These are phyloP conservation scores for Drosophila lacicola DNA, from an alignment of 2,888 invertebrate species.

Conservation along the genomic window DNA sequence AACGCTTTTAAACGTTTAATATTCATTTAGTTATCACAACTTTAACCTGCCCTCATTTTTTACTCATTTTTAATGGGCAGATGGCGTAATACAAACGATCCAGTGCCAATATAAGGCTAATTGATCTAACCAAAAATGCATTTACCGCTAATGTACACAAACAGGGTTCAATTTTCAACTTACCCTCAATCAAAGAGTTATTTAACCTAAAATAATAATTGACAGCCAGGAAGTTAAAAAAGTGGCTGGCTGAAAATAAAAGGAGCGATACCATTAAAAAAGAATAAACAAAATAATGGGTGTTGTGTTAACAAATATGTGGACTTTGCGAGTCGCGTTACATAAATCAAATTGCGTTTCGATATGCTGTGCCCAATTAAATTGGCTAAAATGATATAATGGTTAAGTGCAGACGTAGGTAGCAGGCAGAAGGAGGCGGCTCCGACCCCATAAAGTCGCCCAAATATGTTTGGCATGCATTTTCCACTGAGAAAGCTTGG, in stretches of 20 bases:
- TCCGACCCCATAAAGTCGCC: too few relatives aligned
- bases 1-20: too few relatives aligned
- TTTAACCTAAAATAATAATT: neutral
- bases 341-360: slow-evolving; percentile 34
- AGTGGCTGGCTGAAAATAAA: neutral
- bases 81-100: too few relatives aligned
- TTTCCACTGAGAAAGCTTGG: too few relatives aligned
- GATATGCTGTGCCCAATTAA: neutral
- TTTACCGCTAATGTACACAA: neutral
- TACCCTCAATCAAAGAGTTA: slow-evolving; percentile 2
- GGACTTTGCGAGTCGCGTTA: slow-evolving; percentile 22
- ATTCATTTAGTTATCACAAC: too few relatives aligned
- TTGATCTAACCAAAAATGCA: neutral
- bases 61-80: too few relatives aligned
- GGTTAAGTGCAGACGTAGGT: too few relatives aligned
- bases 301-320: slow-evolving; percentile 24
- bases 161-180: neutral
- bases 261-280: slow-evolving; percentile 3
- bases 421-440: too few relatives aligned
- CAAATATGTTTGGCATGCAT: too few relatives aligned
- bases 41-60: too few relatives aligned
- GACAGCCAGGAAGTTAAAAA: neutral
- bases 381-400: neutral
- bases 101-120: neutral
- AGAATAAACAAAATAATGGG: slow-evolving; percentile 5